Evolutionary conservation across 2,888 invertebrate species (phyloP).

Genomic region (Apoderus coryli): DNA sequence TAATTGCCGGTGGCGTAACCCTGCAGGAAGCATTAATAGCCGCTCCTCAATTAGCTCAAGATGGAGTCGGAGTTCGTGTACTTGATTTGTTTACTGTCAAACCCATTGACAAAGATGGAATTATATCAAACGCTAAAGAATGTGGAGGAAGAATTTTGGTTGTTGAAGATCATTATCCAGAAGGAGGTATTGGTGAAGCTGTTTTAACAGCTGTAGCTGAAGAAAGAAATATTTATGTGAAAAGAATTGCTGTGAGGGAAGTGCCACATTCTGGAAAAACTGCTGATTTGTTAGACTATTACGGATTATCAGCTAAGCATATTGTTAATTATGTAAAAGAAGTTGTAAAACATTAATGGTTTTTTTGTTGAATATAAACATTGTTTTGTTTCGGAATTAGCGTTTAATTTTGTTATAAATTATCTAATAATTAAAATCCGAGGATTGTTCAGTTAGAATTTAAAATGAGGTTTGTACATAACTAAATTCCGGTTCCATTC

Average conservation of each 20-base stretch:
- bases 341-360: slow-evolving; percentile 17
- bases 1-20: slow-evolving; percentile 86
- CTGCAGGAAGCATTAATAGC: slow-evolving; percentile 76
- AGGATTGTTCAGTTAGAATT: too few species aligned
- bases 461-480: too few species aligned
- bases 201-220: slow-evolving; percentile 63
- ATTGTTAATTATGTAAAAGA: slow-evolving; percentile 54
- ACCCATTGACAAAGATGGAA: slow-evolving; percentile 67
- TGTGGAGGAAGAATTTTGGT: slow-evolving; percentile 69
- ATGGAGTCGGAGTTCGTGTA: slow-evolving; percentile 58
- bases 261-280: slow-evolving; percentile 88
- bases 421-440: too few species aligned
- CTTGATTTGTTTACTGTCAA: slow-evolving; percentile 91
- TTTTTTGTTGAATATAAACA: too few species aligned
- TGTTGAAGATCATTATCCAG: slow-evolving; percentile 92
- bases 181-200: slow-evolving; percentile 90
- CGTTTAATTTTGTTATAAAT: too few species aligned
- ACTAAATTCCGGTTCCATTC: too few species aligned
- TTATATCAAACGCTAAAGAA: slow-evolving; percentile 56
- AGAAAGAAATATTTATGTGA: slow-evolving; percentile 50
- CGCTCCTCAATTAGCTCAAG: slow-evolving; percentile 50
- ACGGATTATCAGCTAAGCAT: slow-evolving; percentile 49
- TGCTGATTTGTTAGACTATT: slow-evolving; percentile 66
- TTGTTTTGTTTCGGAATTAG: too few species aligned
- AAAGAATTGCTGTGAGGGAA: slow-evolving; percentile 59